Evolutionary conservation across 1,140 invertebrate genomes (phyloP).

Genomic region (Pararge aegeria): DNA sequence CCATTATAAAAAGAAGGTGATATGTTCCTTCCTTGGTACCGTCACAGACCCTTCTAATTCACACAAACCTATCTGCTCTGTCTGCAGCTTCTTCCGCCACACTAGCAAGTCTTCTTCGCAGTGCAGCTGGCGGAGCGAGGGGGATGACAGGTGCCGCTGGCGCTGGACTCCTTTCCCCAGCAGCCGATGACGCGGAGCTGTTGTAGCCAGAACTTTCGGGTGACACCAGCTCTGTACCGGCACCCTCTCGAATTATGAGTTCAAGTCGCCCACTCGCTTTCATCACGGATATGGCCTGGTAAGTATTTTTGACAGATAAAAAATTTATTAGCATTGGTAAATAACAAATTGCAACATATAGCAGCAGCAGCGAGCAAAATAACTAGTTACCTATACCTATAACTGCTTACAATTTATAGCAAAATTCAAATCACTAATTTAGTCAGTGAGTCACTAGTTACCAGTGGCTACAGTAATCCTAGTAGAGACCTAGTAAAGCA

Average conservation of each 20-base stretch:
- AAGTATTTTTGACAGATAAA: background rate
- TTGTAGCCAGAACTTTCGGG: conserved; percentile 90
- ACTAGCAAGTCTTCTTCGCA: conserved; percentile 83
- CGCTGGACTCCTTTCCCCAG: conserved; percentile 85
- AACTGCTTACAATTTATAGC: no score
- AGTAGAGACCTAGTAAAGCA: no score
- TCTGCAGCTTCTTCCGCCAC: conserved; percentile 83
- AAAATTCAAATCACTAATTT: no score
- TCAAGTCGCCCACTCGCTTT: conserved; percentile 87
- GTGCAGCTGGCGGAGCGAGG: conserved; percentile 60
- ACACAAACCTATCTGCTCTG: conserved; percentile 74
- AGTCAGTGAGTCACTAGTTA: no score
- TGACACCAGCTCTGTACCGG: conserved; percentile 87
- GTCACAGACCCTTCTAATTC: no score
- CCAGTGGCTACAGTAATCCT: no score
- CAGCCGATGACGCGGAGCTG: conserved; percentile 88
- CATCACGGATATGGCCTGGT: conserved; percentile 87
- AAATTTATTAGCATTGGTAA: background rate
- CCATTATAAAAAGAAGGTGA: no score
- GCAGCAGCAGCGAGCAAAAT: no score
- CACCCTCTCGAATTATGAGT: conserved; percentile 86
- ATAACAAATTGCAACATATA: no score
- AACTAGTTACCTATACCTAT: no score
- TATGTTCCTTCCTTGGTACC: no score
- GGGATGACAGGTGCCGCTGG: conserved; percentile 79